Evolutionary conservation across 2,113 vertebrate genomes (phyloP).

Genomic region (Carollia perspicillata): DNA sequence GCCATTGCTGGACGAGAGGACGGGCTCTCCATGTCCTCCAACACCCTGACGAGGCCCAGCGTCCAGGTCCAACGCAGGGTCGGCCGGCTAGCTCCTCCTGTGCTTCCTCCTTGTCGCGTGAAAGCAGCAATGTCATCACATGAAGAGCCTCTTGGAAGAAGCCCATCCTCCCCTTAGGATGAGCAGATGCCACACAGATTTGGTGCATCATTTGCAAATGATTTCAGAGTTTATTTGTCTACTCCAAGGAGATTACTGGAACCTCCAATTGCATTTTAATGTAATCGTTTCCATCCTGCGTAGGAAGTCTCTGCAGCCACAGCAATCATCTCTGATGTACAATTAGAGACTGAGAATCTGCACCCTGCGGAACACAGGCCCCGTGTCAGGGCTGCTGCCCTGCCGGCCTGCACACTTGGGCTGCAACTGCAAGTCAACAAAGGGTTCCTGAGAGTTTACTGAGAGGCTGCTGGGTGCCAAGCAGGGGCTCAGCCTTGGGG

Average conservation of each 20-base stretch:
- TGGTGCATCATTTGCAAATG: slow-evolving; percentile 91
- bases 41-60: background rate
- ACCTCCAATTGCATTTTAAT: slow-evolving; percentile 89
- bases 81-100: slow-evolving; percentile 55
- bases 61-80: background rate
- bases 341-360: slow-evolving; percentile 70
- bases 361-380: background rate
- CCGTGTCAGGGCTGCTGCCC: background rate
- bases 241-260: slow-evolving; percentile 91
- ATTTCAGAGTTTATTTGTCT: slow-evolving; percentile 89
- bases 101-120: slow-evolving; percentile 67
- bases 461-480: background rate
- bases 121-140: slow-evolving; percentile 76
- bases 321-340: slow-evolving; percentile 78
- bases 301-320: slow-evolving; percentile 76
- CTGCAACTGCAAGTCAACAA: background rate
- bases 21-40: background rate
- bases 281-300: slow-evolving; percentile 91
- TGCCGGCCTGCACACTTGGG: background rate
- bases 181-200: slow-evolving; percentile 91
- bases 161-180: slow-evolving; percentile 75
- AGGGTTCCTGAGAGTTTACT: background rate
- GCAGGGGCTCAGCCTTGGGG: background rate
- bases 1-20: background rate
- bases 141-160: slow-evolving; percentile 78